A percentile compares a stretch with the other conserved stretches of the same genome.
Evolutionary conservation across 2,888 invertebrate species (phyloP).

Genomic region (Parthenolecanium corni): DNA sequence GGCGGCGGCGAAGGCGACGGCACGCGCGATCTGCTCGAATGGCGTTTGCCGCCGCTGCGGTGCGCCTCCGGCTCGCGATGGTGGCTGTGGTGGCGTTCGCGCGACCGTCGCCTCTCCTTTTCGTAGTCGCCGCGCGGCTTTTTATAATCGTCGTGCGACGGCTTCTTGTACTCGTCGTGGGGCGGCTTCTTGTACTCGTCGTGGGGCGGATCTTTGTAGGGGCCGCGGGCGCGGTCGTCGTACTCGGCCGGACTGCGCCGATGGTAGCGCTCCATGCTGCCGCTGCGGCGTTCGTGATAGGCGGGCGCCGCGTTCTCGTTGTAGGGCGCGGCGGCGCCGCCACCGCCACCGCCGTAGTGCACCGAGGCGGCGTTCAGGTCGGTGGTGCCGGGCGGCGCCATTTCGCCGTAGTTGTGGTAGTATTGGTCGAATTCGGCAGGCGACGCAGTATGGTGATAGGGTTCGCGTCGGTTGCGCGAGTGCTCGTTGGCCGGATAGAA

Average conservation of each 20-base stretch:
- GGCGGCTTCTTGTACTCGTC: neutral
- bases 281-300: neutral
- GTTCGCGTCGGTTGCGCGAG: neutral
- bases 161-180: neutral
- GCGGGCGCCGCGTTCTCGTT: neutral
- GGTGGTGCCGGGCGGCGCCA: conserved; percentile 14
- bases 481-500: conserved; percentile 2
- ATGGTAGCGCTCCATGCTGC: neutral
- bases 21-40: neutral
- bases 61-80: neutral
- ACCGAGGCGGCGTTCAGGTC: neutral
- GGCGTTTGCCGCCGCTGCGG: neutral
- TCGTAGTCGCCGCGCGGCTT: neutral
- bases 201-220: neutral
- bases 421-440: neutral
- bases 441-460: neutral
- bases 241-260: neutral
- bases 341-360: neutral
- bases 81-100: conserved; percentile 7
- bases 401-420: neutral
- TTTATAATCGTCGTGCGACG: neutral
- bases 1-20: neutral
- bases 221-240: neutral
- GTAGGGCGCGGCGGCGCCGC: neutral
- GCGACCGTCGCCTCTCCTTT: neutral